Base-by-base conservation (phyloP, 2,888 invertebrate genomes). In the Panopea generosa region DNA sequence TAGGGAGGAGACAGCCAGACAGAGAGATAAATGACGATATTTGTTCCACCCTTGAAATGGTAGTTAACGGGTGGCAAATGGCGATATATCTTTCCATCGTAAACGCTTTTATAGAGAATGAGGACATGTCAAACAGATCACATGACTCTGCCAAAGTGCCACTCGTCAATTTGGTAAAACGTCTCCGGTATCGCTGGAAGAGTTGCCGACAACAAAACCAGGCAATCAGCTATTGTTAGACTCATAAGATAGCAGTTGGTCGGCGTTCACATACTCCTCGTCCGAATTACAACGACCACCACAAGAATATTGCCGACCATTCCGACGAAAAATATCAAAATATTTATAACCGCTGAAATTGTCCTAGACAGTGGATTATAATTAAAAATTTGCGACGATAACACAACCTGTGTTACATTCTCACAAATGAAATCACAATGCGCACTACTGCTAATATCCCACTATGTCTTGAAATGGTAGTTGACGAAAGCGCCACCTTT, bases 191-290 rank as follows among this genome's bases (percentile, higher is more conserved):
- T 90, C 6, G 89, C 87, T 0, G 92, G 92, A 4, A 93, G 82
- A 9, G 94, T 93, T 2, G 95, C 94, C 1, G 94, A 93, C 9
- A 95, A 82, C 26, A 95, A 93, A 4, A 95, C 94, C 59, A 95
- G 89, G 59, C 93, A 93, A 88, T 95, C 95, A 1, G 95, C 94
- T 11, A 94, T 89, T 1, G 95, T 94, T 75, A 95, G 88, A 52
- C 94, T 94, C 50, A 95, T 94, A 55, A 95, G 91, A 89, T 95
- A 95, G 88, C 94, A 95, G 90, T 95, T 95, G 55, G 95, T 95
- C 1, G 95, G 94, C 0, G 94, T 94, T 80, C 93, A 93, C 94
- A 94, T 94, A 66, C 86, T 87, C 14, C 87, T 82, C 0, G 90
- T 90, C 18, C 89, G 73, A 18, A 91, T 89, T 9, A 94, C 94